phyloP scores from a whole-genome alignment of 2,888 invertebrate species.

The Sepiola atlantica region DNA sequence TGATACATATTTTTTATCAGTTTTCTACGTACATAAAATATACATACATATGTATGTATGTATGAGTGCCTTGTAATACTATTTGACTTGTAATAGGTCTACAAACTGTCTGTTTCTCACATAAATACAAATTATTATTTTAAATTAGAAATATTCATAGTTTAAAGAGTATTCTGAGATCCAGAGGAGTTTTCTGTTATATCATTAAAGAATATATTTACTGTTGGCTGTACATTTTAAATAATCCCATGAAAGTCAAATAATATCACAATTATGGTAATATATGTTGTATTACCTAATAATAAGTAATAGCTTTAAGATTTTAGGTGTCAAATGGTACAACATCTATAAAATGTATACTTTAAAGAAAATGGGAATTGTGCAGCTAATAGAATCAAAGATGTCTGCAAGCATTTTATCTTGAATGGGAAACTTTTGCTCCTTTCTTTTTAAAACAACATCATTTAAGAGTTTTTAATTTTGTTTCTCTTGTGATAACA shows the following conservation, averaged over 20 bases:
- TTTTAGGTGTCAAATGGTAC: background rate
- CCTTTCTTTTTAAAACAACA: background rate
- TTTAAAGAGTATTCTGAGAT: background rate
- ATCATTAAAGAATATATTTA: background rate
- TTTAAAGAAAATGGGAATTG: background rate
- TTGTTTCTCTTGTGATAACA: conserved; percentile 20
- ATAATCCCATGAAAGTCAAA: background rate
- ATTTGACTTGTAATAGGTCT: background rate
- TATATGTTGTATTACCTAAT: background rate
- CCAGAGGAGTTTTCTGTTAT: background rate
- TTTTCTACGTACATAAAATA: too few species aligned
- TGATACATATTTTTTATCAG: too few species aligned
- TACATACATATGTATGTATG: background rate
- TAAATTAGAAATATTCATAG: background rate
- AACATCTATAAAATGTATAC: background rate
- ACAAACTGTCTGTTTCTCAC: background rate
- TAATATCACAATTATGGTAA: background rate
- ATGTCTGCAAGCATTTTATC: background rate
- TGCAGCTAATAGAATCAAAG: conserved; percentile 32
- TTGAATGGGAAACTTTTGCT: background rate
- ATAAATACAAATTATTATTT: background rate
- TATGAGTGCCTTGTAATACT: background rate
- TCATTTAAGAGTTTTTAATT: background rate
- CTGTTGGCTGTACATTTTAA: background rate
- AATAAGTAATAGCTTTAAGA: background rate